Base-by-base conservation (phyloP, 1,140 invertebrate genomes). In the Zaprionus vittiger region DNA sequence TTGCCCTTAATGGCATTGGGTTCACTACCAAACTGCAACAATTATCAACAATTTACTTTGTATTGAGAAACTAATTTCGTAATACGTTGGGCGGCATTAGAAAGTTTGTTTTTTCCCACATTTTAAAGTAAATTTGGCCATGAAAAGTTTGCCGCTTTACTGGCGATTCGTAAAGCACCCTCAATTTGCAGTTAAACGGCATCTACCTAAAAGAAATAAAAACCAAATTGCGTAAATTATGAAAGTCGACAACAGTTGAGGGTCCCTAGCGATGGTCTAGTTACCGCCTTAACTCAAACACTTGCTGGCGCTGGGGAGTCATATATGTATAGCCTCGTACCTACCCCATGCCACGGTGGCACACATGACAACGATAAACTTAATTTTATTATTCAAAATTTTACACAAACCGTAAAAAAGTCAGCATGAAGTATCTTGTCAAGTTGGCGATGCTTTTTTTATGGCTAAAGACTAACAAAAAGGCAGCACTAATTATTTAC, bases 401-500 rank as follows among this genome's bases (percentile, higher is more conserved):
- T 79, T 66, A 61, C 62, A 76, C 34, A 79, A 79, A 57, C 56
- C 77, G 28, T 79, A 62, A 79, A 79, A 74, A 76, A 56, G 61
- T 76, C 64, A 54, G 59, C 41, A 52, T 41, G 60, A 49, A 49
- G 54, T 66, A 52, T 56, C 61, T 75, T 64, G 68, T 71, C 47
- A 54, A 44, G 52, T 71, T 64, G 60, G 17, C 47, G 38, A 26
- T 31, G 15, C 54, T 38, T 70, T 64, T 65, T 67, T 68, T 69
- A 78, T 34, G 37, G 4, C 12, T 57, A 65, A 61, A 59, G 37
- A 44, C 60, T 47, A 31, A 70, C 49, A 77, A 64, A 82, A 49
- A 52, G 56, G 56, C 67, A 75, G 54, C 66, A 69, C 83, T 90
- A 90, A 89, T 89, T 89, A 89, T 89, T 89, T 89, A 89, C 84